Evolutionary conservation across 2,888 invertebrate species (phyloP).

Genomic region (Drosophila siamana): DNA sequence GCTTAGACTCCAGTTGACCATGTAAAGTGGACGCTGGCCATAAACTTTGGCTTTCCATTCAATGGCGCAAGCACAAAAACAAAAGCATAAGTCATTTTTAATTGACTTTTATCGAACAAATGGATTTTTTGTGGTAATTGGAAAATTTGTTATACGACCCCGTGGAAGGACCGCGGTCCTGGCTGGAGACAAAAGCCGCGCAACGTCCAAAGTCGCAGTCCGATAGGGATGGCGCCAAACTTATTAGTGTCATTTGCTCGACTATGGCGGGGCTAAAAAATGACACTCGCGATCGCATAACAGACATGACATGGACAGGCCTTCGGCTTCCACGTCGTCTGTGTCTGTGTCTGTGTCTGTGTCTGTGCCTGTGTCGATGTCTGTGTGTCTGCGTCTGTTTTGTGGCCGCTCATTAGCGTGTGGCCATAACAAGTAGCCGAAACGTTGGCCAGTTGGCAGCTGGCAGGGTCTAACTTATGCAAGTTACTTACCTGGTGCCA

Average conservation of each 20-base stretch:
- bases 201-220: too few relatives aligned
- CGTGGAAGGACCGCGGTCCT: slow-evolving; percentile 4
- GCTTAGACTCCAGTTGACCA: neutral
- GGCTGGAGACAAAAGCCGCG: neutral
- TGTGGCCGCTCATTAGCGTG: slow-evolving; percentile 62
- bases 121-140: slow-evolving; percentile 69
- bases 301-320: slow-evolving; percentile 39
- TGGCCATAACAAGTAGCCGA: slow-evolving; percentile 58
- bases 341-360: neutral
- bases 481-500: slow-evolving; percentile 72
- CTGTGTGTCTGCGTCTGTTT: neutral
- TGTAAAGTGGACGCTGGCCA: slow-evolving; percentile 4
- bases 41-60: slow-evolving; percentile 9
- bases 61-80: slow-evolving; percentile 46
- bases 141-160: slow-evolving; percentile 61
- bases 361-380: too few relatives aligned
- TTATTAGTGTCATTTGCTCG: slow-evolving; percentile 73
- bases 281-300: slow-evolving; percentile 53
- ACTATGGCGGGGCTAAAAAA: slow-evolving; percentile 33
- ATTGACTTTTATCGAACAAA: slow-evolving; percentile 74
- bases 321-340: neutral
- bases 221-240: slow-evolving; percentile 33
- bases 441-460: slow-evolving; percentile 37
- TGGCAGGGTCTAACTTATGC: slow-evolving; percentile 58
- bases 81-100: slow-evolving; percentile 75